Percentiles rank a stretch among this genome's conserved stretches.
Evolutionary conservation across 2,888 invertebrate genomes (phyloP).

Genomic region (Tinea trinotella): DNA sequence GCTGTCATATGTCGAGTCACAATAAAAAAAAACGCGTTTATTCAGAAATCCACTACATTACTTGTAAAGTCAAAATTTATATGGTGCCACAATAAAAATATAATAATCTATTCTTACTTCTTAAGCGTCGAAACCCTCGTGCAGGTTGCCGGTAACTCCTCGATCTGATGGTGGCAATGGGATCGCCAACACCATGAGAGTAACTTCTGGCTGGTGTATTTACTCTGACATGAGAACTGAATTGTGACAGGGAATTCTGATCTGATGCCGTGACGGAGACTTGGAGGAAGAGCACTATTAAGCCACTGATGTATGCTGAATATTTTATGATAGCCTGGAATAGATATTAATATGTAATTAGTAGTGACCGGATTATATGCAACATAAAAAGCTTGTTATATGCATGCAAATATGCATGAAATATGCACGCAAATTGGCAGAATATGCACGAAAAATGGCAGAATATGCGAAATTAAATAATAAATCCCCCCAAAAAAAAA

Average conservation of each 20-base stretch:
- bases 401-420: no score
- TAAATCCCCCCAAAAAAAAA: no score
- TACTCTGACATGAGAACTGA: slow-evolving; percentile 58
- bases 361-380: no score
- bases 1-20: no score
- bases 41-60: no score
- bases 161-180: slow-evolving; percentile 21
- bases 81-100: neutral
- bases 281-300: slow-evolving; percentile 32
- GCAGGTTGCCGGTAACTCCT: slow-evolving; percentile 17
- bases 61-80: no score
- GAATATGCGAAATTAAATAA: no score
- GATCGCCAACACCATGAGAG: slow-evolving; percentile 62
- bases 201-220: slow-evolving; percentile 58
- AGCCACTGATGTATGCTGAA: slow-evolving; percentile 22
- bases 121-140: slow-evolving; percentile 28
- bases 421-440: no score
- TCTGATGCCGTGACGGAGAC: slow-evolving; percentile 28
- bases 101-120: slow-evolving; percentile 34
- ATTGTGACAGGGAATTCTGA: slow-evolving; percentile 38
- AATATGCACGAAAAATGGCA: no score
- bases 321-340: neutral
- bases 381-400: no score
- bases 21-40: no score
- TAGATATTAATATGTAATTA: no score